Percentiles rank a stretch among this genome's conserved stretches.
Conservation (phyloP, 2,797 vertebrate species). For the Smutsia temminckii region DNA sequence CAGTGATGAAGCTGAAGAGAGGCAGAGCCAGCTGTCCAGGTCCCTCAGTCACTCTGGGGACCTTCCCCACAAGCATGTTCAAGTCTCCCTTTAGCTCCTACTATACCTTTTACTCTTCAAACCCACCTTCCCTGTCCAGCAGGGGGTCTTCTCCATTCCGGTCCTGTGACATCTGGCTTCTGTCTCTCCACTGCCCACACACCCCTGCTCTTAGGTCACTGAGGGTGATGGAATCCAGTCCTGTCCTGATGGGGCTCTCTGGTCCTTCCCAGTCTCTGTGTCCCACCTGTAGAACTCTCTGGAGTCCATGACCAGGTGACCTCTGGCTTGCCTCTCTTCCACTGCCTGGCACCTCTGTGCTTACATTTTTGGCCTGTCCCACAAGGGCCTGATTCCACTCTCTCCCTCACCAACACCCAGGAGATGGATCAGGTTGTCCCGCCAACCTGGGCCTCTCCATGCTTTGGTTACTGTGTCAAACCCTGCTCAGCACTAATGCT, state of each 20-base stretch:
- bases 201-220: neutral
- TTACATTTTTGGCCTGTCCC: neutral
- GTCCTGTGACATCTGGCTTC: neutral
- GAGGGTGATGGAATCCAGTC: neutral
- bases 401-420: neutral
- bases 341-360: neutral
- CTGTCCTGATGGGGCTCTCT: neutral
- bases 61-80: no score
- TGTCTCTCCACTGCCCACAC: neutral
- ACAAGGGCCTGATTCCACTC: neutral
- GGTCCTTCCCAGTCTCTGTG: neutral
- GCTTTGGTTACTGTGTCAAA: neutral
- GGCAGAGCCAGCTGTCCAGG: neutral
- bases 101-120: no score
- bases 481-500: neutral
- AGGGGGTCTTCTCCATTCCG: fast-evolving
- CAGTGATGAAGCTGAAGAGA: neutral
- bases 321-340: no score
- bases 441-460: neutral
- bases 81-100: no score
- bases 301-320: fast-evolving
- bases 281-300: neutral
- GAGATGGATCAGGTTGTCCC: neutral
- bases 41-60: no score
- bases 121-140: neutral